Base-by-base conservation (phyloP, 2,113 vertebrate species). In the Oriolus oriolus region DNA sequence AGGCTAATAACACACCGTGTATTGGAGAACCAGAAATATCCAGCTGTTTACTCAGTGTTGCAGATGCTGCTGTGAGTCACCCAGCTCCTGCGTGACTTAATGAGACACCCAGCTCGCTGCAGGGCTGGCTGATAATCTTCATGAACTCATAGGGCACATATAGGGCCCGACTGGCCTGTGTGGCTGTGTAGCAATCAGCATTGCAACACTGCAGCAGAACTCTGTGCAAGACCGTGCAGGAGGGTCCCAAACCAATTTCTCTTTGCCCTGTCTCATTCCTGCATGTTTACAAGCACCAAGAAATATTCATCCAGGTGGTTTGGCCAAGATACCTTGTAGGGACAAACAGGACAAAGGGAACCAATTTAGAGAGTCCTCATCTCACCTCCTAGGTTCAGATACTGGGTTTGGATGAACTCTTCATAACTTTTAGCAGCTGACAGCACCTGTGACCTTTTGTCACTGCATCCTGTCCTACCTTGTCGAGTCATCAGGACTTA, bases 41-140 rank as follows among this genome's bases (percentile, higher is more conserved):
- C 95, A 94, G 87, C 56, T 86, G 90, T 92, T 93, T 84, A 56
- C 83, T 81, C 26, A 9, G 37, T 5, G 42, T 26, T 91, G 81
- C 79, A 93, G 89, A 93, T 95, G 91, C 93, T 92, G 91, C 56
- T 84, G 39, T 92, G 93, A 96, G 56, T 96, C 96, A 95, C 11
- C 6, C 59, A 57, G 44, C 41, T 85, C 87, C 76, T 30, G 11
- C 1, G 1, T 68, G 90, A 68, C 74, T 93, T 87, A 63, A 78
- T 87, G 65, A 96, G 90, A 54, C 69, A 75, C 39, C 56, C 68
- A 52, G 73, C 33, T 89, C 4, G 42, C 79, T 87, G 61, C 70
- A 79, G 93, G 81, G 56, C 61, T 77, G 84, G 27, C 66, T 7
- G 35, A 74, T 81, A 88, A 95, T 33, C 86, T 93, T 64, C 71